Evolutionary conservation across 53 echinoderm and acorn worm species (phyloP).

Genomic region (Astropecten irregularis): DNA sequence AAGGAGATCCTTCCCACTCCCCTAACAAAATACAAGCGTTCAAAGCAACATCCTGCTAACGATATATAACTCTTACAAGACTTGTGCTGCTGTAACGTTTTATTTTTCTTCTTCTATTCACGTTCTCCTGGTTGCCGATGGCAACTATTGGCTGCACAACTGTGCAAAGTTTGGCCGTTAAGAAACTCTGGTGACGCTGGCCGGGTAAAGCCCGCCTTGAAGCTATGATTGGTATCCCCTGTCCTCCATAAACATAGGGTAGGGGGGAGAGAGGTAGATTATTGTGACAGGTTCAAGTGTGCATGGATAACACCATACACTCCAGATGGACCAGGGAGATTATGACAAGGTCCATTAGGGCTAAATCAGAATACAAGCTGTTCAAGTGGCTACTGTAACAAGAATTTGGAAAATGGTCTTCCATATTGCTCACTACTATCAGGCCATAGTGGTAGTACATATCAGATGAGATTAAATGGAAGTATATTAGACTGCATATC

Average conservation of each 20-base stretch:
- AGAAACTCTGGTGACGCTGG: not conserved
- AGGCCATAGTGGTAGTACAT: not conserved
- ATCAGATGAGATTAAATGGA: too few species aligned
- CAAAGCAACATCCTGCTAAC: too few species aligned
- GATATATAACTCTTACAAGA: too few species aligned
- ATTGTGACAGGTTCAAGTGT: constrained; percentile 41
- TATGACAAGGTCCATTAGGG: constrained; percentile 41
- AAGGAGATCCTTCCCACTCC: too few species aligned
- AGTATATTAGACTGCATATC: too few species aligned
- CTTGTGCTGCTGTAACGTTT: too few species aligned
- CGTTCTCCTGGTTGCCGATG: not conserved
- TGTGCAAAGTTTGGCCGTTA: not conserved
- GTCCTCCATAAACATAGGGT: not conserved
- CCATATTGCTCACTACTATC: not conserved
- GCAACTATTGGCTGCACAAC: constrained; percentile 9
- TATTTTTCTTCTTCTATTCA: too few species aligned
- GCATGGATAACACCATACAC: not conserved
- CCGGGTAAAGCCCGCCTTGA: not conserved
- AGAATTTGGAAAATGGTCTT: not conserved
- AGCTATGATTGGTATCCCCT: not conserved
- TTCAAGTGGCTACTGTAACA: constrained; percentile 36
- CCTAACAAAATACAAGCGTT: too few species aligned
- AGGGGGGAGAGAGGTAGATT: constrained; percentile 20
- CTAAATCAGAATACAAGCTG: constrained; percentile 48
- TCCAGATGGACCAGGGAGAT: constrained; percentile 27